These are phyloP conservation scores for Sparus aurata DNA, from an alignment of 2,797 vertebrate species.

Conservation along the genomic window DNA sequence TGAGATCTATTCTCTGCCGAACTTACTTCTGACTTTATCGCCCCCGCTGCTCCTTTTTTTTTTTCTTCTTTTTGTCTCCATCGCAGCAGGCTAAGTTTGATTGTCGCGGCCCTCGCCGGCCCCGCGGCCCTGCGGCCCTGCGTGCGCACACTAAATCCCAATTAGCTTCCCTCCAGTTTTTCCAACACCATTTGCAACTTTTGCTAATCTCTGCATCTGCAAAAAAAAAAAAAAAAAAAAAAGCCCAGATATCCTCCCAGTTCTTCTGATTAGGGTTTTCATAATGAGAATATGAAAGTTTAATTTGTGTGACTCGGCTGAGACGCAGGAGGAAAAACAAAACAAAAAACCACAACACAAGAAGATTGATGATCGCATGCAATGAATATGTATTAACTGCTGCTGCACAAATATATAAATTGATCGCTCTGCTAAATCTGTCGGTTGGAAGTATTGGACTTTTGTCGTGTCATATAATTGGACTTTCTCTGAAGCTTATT, in stretches of 20 bases:
- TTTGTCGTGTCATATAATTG: slow-evolving; percentile 46
- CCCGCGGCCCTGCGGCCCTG: slow-evolving; percentile 43
- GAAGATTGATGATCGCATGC: slow-evolving; percentile 22
- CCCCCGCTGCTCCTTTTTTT: slow-evolving; percentile 30
- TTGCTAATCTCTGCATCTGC: slow-evolving; percentile 67
- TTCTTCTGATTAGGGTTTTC: slow-evolving; percentile 52
- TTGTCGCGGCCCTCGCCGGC: slow-evolving; percentile 60
- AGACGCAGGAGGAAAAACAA: not conserved
- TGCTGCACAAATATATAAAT: slow-evolving; percentile 48
- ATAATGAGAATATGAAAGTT: slow-evolving; percentile 63
- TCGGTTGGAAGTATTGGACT: slow-evolving; percentile 27
- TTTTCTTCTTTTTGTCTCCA: slow-evolving; percentile 27
- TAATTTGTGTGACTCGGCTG: slow-evolving; percentile 42
- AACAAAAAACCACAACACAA: not conserved
- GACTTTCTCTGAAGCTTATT: slow-evolving; percentile 23
- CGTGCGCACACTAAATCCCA: slow-evolving; percentile 59
- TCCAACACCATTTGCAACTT: slow-evolving; percentile 52
- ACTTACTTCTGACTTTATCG: not conserved
- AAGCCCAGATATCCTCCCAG: slow-evolving; percentile 23
- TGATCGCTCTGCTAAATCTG: slow-evolving; percentile 43
- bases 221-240: not conserved
- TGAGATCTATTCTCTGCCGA: slow-evolving; percentile 14
- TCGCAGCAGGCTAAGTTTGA: slow-evolving; percentile 70
- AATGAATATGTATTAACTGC: slow-evolving; percentile 67
- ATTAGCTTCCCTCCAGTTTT: slow-evolving; percentile 57